Evolutionary conservation across 2,113 vertebrate genomes (phyloP).

Genomic region (Chionodraco myersi): DNA sequence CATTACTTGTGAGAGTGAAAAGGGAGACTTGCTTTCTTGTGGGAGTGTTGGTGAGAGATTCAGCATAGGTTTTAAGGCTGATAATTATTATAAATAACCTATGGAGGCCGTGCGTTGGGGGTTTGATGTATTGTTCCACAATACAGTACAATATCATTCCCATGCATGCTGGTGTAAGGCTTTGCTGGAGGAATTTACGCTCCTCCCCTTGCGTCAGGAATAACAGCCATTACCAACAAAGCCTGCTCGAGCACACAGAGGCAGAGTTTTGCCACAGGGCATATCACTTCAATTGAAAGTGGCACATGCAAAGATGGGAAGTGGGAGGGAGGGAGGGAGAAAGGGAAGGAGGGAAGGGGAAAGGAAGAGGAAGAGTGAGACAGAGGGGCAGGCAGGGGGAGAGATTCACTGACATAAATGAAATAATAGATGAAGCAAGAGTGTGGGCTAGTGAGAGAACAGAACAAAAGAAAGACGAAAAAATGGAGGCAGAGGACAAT

Average conservation of each 20-base stretch:
- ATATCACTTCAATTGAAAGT: slow-evolving; percentile 85
- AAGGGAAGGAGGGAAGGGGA: slow-evolving; percentile 22
- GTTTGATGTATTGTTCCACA: slow-evolving; percentile 55
- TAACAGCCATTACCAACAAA: slow-evolving; percentile 83
- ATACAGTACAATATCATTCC: slow-evolving; percentile 60
- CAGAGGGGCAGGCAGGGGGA: slow-evolving; percentile 57
- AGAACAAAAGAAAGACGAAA: slow-evolving; percentile 69
- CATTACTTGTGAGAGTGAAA: slow-evolving; percentile 44
- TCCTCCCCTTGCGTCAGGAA: slow-evolving; percentile 79
- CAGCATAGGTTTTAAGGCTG: slow-evolving; percentile 26
- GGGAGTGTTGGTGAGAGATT: slow-evolving; percentile 26
- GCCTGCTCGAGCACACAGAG: slow-evolving; percentile 80
- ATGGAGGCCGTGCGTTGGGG: slow-evolving; percentile 19
- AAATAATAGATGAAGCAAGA: slow-evolving; percentile 74
- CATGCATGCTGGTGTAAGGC: slow-evolving; percentile 58
- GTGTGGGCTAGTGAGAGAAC: slow-evolving; percentile 58
- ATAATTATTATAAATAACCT: slow-evolving; percentile 51
- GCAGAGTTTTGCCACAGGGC: slow-evolving; percentile 82
- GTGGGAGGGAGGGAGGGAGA: slow-evolving; percentile 54
- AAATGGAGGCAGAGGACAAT: slow-evolving; percentile 58
- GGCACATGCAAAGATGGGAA: slow-evolving; percentile 85
- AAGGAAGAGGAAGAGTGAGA: slow-evolving; percentile 45
- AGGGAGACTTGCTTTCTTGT: slow-evolving; percentile 40
- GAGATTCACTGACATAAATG: slow-evolving; percentile 69
- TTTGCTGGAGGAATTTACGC: slow-evolving; percentile 79